These are phyloP conservation scores for Dendrocincla tyrannina DNA, from an alignment of 2,797 vertebrate species.

Conservation along the genomic window DNA sequence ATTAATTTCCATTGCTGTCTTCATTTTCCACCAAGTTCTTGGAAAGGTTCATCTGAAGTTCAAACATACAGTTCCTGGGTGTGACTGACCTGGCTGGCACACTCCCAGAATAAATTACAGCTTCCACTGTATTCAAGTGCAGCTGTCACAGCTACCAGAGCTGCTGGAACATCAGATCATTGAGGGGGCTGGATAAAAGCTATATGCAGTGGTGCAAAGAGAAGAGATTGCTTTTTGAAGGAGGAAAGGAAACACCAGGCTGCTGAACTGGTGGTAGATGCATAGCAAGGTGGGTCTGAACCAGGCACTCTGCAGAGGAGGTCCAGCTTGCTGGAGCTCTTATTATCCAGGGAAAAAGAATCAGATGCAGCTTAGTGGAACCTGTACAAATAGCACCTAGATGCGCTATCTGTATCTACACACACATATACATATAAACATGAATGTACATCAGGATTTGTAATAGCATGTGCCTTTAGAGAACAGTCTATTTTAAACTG, in stretches of 20 bases:
- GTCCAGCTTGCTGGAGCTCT: not conserved
- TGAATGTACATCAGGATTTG: not conserved
- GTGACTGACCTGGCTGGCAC: not conserved
- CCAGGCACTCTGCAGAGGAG: not conserved
- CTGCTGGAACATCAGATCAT: not conserved
- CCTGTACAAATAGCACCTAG: not conserved
- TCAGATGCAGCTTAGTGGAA: not conserved
- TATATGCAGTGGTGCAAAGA: not conserved
- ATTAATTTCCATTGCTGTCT: not conserved
- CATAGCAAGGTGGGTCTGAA: not conserved
- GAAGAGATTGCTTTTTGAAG: not conserved
- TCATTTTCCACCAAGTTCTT: not conserved
- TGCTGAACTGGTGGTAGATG: not conserved
- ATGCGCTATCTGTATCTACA: not conserved
- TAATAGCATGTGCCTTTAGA: not conserved
- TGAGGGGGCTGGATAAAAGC: not conserved
- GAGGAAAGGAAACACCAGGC: not conserved
- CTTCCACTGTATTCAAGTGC: not conserved
- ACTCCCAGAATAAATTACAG: not conserved
- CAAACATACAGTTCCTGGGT: not conserved
- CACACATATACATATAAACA: not conserved
- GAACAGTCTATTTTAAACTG: not conserved
- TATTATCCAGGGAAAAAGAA: not conserved
- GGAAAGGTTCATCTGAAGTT: constrained; percentile 4
- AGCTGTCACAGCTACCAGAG: not conserved